Base-by-base conservation (phyloP, 2,888 invertebrate species). In the Plebejus melissa region DNA sequence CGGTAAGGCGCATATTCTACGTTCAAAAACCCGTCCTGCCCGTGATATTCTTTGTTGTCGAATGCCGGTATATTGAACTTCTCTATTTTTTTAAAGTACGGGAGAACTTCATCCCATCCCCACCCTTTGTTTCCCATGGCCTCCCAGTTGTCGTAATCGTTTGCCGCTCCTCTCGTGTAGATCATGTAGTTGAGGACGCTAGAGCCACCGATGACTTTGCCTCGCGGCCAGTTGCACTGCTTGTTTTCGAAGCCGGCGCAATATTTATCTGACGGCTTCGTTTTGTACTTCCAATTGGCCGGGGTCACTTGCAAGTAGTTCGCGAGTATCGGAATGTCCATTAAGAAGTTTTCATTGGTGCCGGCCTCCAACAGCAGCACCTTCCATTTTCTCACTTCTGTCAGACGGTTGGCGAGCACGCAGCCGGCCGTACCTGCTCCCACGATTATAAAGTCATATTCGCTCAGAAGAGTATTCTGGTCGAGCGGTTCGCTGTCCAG, bases 351-450 rank as follows among this genome's bases (percentile, higher is more conserved):
- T 87, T 97, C 97, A 9, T 94, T 94, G 28, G 88, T 88, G 76
- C 97, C 97, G 1, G 97, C 97, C 89, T 97, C 97, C 57, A 97
- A 87, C 0, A 97, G 91, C 7, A 97, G 87, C 0, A 96, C 94
- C 78, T 94, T 95, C 95, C 96, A 96, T 13, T 95, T 89, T 0
- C 95, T 93, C 79, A 96, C 94, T 88, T 97, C 97, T 0, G 95
- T 94, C 5, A 97, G 88, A 60, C 97, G 93, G 77, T 96, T 96
- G 0, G 97, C 97, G 6, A 97, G 77, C 0, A 96, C 95, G 78
- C 97, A 96, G 1, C 97, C 97, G 0, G 97, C 97, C 0, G 97
- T 97, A 2, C 97, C 97, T 0, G 96, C 97, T 1, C 97, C 97
- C 4, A 97, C 95, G 28, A 97, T 88, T 74, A 97, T 95, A 80